Percentiles rank a stretch among this genome's conserved stretches.
Conservation (phyloP, 2,888 invertebrate species). For the Clanis bilineata region DNA sequence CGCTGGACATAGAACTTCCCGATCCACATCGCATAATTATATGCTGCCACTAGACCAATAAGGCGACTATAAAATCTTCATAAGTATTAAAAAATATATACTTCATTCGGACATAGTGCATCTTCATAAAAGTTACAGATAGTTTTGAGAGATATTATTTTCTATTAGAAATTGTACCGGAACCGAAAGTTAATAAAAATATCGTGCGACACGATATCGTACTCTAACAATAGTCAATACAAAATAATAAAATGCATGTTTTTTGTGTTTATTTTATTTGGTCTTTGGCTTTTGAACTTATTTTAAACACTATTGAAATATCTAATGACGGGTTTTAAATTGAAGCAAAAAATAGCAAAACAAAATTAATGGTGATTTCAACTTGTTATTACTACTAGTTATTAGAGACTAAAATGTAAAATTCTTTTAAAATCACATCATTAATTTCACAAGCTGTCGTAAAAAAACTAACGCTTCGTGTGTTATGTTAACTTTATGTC, state of each 20-base stretch:
- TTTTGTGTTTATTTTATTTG: conserved; percentile 12
- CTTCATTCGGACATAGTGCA: too few species aligned
- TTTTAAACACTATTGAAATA: conserved; percentile 15
- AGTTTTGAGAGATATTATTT: too few species aligned
- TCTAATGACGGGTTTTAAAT: conserved; percentile 17
- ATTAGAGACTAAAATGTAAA: conserved; percentile 8
- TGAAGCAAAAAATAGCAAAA: conserved; percentile 15
- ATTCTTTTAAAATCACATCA: conserved; percentile 18
- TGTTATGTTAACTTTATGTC: not conserved
- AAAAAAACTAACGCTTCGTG: not conserved
- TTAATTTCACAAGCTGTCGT: conserved; percentile 4
- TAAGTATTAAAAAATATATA: too few species aligned
- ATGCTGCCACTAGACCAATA: too few species aligned
- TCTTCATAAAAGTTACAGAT: too few species aligned
- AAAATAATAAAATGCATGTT: not conserved
- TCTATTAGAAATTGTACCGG: not conserved
- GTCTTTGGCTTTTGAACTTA: conserved; percentile 24
- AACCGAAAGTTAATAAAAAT: not conserved
- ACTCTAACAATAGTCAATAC: not conserved
- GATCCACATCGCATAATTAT: too few species aligned
- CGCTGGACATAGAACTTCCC: too few species aligned
- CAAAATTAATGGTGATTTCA: conserved; percentile 2
- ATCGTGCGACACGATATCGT: not conserved
- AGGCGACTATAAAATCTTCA: too few species aligned
- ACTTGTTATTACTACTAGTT: too few species aligned